phyloP scores from a whole-genome alignment of 2,888 invertebrate species.

The Yponomeuta sedellus region DNA sequence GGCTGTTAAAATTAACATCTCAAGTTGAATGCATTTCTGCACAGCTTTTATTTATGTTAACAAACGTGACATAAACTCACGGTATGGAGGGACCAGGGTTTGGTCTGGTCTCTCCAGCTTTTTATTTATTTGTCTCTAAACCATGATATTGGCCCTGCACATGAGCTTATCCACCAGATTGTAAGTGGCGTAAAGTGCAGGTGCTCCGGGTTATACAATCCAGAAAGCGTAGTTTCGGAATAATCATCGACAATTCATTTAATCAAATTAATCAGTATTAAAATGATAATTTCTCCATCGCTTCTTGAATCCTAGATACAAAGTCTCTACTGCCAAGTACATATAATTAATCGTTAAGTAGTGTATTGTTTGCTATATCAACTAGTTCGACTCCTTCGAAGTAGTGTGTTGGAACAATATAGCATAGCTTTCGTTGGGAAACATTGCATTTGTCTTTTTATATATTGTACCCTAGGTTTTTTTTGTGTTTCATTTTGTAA shows the following conservation, averaged over 20 bases:
- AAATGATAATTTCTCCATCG: slow-evolving; percentile 12
- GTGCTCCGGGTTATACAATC: not conserved
- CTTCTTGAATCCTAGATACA: slow-evolving; percentile 10
- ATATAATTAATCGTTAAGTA: slow-evolving; percentile 27
- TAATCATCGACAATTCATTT: not conserved
- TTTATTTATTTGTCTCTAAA: too few relatives aligned
- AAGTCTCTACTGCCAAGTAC: slow-evolving; percentile 47
- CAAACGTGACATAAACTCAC: too few relatives aligned
- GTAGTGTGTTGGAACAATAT: slow-evolving; percentile 7
- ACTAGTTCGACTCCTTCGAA: not conserved
- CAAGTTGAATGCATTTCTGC: not conserved
- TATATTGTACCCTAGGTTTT: slow-evolving; percentile 39
- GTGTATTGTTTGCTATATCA: slow-evolving; percentile 16
- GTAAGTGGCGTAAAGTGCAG: too few relatives aligned
- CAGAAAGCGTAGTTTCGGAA: not conserved
- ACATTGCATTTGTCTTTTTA: slow-evolving; percentile 69
- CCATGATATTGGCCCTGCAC: too few relatives aligned
- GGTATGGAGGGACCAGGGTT: too few relatives aligned
- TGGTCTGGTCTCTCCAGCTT: too few relatives aligned
- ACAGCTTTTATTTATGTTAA: not conserved
- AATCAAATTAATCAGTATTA: slow-evolving; percentile 16
- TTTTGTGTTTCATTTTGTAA: slow-evolving; percentile 71
- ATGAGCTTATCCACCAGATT: too few relatives aligned
- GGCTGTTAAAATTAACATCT: too few relatives aligned
- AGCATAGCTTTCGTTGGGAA: slow-evolving; percentile 53